phyloP scores from a whole-genome alignment of 1,140 invertebrate genomes.

The Heliconius hermathena region DNA sequence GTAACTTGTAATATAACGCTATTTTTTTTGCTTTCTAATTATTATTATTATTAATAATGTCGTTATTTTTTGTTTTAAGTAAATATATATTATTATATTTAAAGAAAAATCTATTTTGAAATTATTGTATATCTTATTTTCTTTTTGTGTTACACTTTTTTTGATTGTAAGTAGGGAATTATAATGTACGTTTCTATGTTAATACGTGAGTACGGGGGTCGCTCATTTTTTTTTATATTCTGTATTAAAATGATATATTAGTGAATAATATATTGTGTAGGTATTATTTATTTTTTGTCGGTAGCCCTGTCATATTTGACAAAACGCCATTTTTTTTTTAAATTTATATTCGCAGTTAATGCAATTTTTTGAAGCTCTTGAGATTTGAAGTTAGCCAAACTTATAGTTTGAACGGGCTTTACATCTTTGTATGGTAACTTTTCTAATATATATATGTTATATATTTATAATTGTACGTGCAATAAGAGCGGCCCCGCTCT shows the following conservation, averaged over 20 bases:
- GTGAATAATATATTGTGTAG: background rate
- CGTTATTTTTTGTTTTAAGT: conserved; percentile 67
- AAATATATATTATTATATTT: conserved; percentile 50
- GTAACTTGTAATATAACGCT: conserved; percentile 68
- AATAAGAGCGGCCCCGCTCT: conserved; percentile 48
- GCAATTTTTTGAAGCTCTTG: background rate
- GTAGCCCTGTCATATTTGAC: conserved; percentile 18
- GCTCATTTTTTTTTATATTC: conserved; percentile 37
- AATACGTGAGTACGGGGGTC: conserved; percentile 52
- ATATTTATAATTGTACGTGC: conserved; percentile 36
- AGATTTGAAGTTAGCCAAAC: background rate
- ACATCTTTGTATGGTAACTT: background rate
- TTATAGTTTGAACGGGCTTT: background rate
- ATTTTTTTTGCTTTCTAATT: conserved; percentile 72
- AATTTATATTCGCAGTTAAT: conserved; percentile 7
- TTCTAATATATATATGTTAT: conserved; percentile 26
- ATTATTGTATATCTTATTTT: conserved; percentile 59
- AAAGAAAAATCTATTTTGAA: conserved; percentile 39
- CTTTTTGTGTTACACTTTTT: conserved; percentile 63
- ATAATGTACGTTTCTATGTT: conserved; percentile 61
- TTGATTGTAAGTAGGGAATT: conserved; percentile 71
- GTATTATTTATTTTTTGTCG: background rate
- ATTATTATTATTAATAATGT: conserved; percentile 47
- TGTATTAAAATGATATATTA: conserved; percentile 9
- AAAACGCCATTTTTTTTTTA: background rate